Percentiles rank a stretch among this genome's conserved stretches.
Conservation (phyloP, 2,888 invertebrate genomes). For the Willowsia nigromaculata region DNA sequence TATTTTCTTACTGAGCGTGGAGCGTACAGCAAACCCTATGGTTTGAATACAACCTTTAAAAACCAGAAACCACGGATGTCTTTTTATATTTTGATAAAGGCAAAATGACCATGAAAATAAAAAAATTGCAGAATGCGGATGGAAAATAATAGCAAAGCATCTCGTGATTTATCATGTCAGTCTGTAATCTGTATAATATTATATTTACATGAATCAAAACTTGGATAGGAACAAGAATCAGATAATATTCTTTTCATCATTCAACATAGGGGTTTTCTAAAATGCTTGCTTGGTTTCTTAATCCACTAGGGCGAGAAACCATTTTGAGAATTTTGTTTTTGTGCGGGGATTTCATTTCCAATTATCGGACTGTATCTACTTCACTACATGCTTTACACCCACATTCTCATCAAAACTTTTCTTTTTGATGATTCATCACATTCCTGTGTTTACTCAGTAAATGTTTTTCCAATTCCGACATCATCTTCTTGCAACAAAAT, state of each 20-base stretch:
- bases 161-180: too few species aligned
- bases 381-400: neutral
- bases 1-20: conserved; percentile 32
- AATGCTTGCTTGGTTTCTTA: too few species aligned
- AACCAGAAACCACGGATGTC: conserved; percentile 30
- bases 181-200: too few species aligned
- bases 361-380: too few species aligned
- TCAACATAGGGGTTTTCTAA: too few species aligned
- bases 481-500: conserved; percentile 49
- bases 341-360: too few species aligned
- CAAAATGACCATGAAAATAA: neutral
- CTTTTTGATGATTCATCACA: conserved; percentile 10
- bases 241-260: too few species aligned
- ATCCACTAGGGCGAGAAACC: too few species aligned
- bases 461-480: conserved; percentile 28
- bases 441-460: neutral
- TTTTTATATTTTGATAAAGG: neutral
- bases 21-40: conserved; percentile 44
- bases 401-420: neutral
- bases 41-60: conserved; percentile 25
- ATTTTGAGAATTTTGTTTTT: too few species aligned
- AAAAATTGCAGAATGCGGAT: conserved; percentile 22
- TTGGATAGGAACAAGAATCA: too few species aligned
- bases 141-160: neutral
- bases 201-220: too few species aligned